phyloP scores from a whole-genome alignment of 2,888 invertebrate species.

The Theretra japonica region DNA sequence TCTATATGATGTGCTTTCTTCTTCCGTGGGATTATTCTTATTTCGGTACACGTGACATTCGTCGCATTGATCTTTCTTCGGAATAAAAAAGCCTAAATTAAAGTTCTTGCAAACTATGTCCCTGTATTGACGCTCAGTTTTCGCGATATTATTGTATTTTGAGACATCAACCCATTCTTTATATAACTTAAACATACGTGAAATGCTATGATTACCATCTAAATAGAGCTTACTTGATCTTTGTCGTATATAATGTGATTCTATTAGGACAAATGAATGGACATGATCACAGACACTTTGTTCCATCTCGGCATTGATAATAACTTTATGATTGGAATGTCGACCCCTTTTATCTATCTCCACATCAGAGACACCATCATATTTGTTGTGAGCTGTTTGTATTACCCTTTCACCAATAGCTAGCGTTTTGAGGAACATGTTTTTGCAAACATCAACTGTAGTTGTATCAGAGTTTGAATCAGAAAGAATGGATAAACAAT shows the following conservation, averaged over 20 bases:
- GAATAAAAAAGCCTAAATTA: constrained; percentile 13
- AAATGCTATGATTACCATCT: neutral
- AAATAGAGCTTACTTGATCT: neutral
- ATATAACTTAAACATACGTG: neutral
- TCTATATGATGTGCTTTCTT: neutral
- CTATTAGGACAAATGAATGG: neutral
- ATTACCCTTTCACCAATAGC: neutral
- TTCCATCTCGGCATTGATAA: neutral
- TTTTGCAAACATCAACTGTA: constrained; percentile 2
- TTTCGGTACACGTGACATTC: neutral
- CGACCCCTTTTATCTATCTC: constrained; percentile 1
- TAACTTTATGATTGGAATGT: constrained; percentile 7
- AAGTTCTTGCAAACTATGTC: constrained; percentile 24
- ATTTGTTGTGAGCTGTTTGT: neutral
- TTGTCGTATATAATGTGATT: constrained; percentile 15
- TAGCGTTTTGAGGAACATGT: neutral
- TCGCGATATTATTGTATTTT: neutral
- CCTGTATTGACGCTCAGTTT: neutral
- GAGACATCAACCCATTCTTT: neutral
- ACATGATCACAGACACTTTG: constrained; percentile 3
- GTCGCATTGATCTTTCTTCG: neutral
- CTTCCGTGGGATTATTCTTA: neutral
- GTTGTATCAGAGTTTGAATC: too few relatives aligned
- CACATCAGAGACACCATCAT: neutral
- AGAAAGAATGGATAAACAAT: too few relatives aligned